Evolutionary conservation across 1,140 invertebrate species (phyloP).

Genomic region (Choristoneura fumiferana): DNA sequence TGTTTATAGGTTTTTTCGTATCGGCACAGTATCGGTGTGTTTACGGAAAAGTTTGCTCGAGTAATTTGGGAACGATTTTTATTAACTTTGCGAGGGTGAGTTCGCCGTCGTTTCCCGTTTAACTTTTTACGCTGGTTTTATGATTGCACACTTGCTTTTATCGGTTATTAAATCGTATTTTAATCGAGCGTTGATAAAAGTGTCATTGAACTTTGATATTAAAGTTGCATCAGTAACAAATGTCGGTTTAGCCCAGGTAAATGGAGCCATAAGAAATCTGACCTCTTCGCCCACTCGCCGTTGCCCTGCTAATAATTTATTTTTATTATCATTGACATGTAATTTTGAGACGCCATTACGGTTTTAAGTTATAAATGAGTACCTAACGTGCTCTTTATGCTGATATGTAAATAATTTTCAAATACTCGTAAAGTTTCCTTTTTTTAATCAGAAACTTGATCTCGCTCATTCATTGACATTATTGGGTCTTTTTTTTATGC

Average conservation of each 20-base stretch:
- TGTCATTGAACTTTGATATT: not conserved
- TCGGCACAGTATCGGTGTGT: constrained; percentile 57
- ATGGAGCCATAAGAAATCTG: constrained; percentile 1
- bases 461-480: too few species aligned
- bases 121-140: constrained; percentile 46
- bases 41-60: constrained; percentile 53
- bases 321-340: constrained; percentile 14
- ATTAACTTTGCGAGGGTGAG: constrained; percentile 60
- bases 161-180: constrained; percentile 45
- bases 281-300: not conserved
- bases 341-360: constrained; percentile 5
- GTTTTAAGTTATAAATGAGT: not conserved
- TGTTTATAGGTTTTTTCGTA: constrained; percentile 54
- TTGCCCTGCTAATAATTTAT: not conserved
- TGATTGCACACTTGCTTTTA: constrained; percentile 46
- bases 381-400: not conserved
- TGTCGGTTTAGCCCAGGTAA: not conserved
- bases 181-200: constrained; percentile 33
- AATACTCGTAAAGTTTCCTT: too few species aligned
- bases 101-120: constrained; percentile 34
- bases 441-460: too few species aligned
- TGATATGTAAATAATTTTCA: too few species aligned
- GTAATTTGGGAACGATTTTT: constrained; percentile 69
- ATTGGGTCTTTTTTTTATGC: too few species aligned
- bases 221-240: not conserved